A percentile compares a stretch with the other conserved stretches of the same genome.
phyloP scores from a whole-genome alignment of 2,888 invertebrate species.

The Pyrrhosoma nymphula region DNA sequence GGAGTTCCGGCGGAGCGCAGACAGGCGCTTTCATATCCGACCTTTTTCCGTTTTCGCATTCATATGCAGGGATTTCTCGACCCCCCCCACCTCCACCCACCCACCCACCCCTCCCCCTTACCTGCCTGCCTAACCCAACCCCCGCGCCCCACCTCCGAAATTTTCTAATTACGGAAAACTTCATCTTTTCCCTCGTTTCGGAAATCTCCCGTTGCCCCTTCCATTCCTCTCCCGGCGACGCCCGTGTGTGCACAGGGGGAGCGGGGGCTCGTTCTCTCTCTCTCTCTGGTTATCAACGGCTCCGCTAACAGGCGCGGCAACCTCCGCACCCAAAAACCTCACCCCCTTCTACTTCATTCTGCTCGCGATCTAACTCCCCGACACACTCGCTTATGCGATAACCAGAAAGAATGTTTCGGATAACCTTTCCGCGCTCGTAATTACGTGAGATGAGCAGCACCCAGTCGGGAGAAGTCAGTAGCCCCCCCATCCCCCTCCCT shows the following conservation, averaged over 20 bases:
- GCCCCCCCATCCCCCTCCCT: neutral
- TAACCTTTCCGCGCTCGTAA: neutral
- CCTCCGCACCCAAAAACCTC: neutral
- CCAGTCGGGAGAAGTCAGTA: neutral
- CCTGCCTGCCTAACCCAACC: no score
- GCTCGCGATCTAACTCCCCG: neutral
- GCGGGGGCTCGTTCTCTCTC: neutral
- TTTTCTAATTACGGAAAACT: conserved; percentile 46
- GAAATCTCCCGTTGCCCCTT: neutral
- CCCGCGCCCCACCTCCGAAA: neutral
- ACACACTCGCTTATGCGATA: neutral
- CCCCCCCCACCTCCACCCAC: neutral
- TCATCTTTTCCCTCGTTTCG: neutral
- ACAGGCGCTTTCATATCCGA: conserved; percentile 20
- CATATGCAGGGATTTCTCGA: conserved; percentile 29
- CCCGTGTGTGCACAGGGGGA: neutral
- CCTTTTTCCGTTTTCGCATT: conserved; percentile 34
- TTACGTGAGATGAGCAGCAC: neutral
- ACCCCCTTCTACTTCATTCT: neutral
- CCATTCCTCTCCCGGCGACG: neutral
- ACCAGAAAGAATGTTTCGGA: conserved; percentile 12
- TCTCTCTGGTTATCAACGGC: neutral
- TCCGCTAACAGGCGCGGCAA: neutral
- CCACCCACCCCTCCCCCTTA: neutral
- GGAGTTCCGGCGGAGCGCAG: conserved; percentile 30